Evolutionary conservation across 2,113 vertebrate species (phyloP).

Genomic region (Thunnus maccoyii): DNA sequence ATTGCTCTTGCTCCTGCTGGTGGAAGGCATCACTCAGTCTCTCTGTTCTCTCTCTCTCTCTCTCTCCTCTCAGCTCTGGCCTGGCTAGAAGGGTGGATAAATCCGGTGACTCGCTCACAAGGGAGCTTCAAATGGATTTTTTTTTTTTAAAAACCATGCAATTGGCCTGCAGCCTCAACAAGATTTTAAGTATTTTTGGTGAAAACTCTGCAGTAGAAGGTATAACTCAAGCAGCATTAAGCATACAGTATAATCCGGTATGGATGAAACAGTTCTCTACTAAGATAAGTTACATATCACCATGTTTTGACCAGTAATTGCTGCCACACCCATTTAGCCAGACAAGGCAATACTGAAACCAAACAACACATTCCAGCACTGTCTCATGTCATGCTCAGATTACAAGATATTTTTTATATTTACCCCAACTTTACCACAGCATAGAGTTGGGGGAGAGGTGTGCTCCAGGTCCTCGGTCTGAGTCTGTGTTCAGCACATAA

Average conservation of each 20-base stretch:
- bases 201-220: not conserved
- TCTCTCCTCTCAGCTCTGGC: constrained; percentile 7
- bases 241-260: not conserved
- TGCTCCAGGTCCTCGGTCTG: not conserved
- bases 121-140: constrained; percentile 30
- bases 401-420: not conserved
- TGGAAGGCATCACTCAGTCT: constrained; percentile 33
- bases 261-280: not conserved
- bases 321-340: constrained; percentile 16
- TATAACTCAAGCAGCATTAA: not conserved
- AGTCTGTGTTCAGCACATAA: not conserved
- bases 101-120: constrained; percentile 25
- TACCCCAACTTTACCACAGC: not conserved
- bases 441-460: not conserved
- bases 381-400: not conserved
- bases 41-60: constrained; percentile 30
- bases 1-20: constrained; percentile 14
- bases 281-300: not conserved
- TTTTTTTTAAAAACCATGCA: constrained; percentile 26
- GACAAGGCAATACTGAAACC: constrained; percentile 1
- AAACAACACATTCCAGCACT: constrained; percentile 9
- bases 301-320: constrained; percentile 1
- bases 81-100: constrained; percentile 19
- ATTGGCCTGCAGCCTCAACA: constrained; percentile 21
- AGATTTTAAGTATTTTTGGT: not conserved